Evolutionary conservation across 2,888 invertebrate genomes (phyloP).

Genomic region (Ornithoptera priamus): DNA sequence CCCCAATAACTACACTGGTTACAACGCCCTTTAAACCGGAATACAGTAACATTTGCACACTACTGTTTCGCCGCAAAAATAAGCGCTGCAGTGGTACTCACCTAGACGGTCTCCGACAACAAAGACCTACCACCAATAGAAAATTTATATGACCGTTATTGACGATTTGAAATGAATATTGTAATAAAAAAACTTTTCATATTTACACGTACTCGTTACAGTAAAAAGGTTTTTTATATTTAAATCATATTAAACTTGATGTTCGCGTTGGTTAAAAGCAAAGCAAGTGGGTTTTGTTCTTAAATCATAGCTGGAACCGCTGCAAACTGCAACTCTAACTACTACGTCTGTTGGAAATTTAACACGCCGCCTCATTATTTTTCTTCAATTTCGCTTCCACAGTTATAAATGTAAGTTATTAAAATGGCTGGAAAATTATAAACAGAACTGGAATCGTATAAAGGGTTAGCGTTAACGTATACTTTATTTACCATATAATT

Average conservation of each 20-base stretch:
- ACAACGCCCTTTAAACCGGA: no score
- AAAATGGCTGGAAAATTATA: conserved; percentile 4
- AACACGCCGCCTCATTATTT: conserved; percentile 26
- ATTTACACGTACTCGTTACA: conserved; percentile 4
- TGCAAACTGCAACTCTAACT: conserved; percentile 22
- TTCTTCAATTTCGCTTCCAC: conserved; percentile 24
- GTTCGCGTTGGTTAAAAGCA: conserved; percentile 19
- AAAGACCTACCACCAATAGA: no score
- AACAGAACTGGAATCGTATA: not conserved
- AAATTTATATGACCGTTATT: no score
- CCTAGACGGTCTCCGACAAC: no score
- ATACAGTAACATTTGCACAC: no score
- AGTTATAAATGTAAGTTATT: conserved; percentile 18
- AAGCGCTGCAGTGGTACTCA: no score
- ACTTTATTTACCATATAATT: no score
- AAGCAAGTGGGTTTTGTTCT: conserved; percentile 18
- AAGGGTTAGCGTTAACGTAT: no score
- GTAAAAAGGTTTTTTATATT: conserved; percentile 20
- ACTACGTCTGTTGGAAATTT: conserved; percentile 12
- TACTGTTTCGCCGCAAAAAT: no score
- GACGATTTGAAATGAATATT: no score
- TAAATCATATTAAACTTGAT: conserved; percentile 16
- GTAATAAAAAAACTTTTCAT: conserved; percentile 3
- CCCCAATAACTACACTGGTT: no score
- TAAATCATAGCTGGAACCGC: conserved; percentile 22